phyloP scores from a whole-genome alignment of 2,888 invertebrate genomes.

The Perizoma flavofasciatum region DNA sequence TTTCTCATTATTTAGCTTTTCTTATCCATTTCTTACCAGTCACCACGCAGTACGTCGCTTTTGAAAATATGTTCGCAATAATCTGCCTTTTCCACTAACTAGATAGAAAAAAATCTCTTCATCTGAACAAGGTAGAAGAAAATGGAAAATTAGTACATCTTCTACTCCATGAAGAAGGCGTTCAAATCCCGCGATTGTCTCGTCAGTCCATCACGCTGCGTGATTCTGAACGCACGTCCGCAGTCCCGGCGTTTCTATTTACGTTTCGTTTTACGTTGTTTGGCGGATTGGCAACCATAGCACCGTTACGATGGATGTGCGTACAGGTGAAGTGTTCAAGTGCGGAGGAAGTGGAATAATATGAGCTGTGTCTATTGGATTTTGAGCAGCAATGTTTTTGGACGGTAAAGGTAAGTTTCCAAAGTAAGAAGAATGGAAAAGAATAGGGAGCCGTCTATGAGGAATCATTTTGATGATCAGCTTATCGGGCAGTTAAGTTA shows the following conservation, averaged over 20 bases:
- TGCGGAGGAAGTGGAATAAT: constrained; percentile 57
- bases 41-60: too few relatives aligned
- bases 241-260: constrained; percentile 58
- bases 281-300: constrained; percentile 10
- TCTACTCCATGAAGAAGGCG: constrained; percentile 60
- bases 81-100: too few relatives aligned
- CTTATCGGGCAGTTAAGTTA: not conserved
- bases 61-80: too few relatives aligned
- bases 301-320: constrained; percentile 56
- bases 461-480: constrained; percentile 10
- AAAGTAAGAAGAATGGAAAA: not conserved
- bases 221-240: constrained; percentile 68
- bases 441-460: too few relatives aligned
- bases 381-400: constrained; percentile 58
- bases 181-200: constrained; percentile 46
- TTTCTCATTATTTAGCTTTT: too few relatives aligned
- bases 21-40: too few relatives aligned
- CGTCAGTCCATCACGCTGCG: constrained; percentile 64
- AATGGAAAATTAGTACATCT: constrained; percentile 39
- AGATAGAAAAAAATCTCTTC: too few relatives aligned
- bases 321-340: constrained; percentile 65
- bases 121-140: not conserved
- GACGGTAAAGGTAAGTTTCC: constrained; percentile 74
- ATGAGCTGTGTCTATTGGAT: constrained; percentile 48
- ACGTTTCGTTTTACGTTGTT: constrained; percentile 47